Conservation (phyloP, 1,140 invertebrate genomes). For the Dendroctonus ponderosae region DNA sequence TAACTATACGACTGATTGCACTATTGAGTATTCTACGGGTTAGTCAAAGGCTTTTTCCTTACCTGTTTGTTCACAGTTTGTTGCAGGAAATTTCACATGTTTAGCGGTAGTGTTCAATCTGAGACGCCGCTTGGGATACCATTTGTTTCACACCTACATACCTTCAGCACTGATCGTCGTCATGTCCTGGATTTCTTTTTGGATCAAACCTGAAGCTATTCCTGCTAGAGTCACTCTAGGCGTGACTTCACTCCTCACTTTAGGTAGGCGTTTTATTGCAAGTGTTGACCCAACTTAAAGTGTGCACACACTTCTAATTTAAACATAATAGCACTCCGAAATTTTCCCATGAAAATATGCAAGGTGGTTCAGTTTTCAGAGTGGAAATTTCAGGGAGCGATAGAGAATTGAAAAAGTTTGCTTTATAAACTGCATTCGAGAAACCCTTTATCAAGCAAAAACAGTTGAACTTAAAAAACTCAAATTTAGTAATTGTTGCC, state of each 20-base stretch:
- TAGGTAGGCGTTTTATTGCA: constrained; percentile 56
- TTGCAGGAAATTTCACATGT: constrained; percentile 81
- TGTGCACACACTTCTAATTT: too few relatives aligned
- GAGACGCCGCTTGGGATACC: constrained; percentile 78
- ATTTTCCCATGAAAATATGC: too few relatives aligned
- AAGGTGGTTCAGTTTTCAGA: too few relatives aligned
- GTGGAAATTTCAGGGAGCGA: too few relatives aligned
- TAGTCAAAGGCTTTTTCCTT: constrained; percentile 29
- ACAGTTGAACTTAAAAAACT: too few relatives aligned
- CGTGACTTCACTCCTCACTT: constrained; percentile 78
- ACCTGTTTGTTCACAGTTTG: neutral
- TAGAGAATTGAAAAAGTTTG: too few relatives aligned
- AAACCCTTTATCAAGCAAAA: too few relatives aligned
- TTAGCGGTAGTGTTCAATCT: constrained; percentile 83
- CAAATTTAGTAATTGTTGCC: too few relatives aligned
- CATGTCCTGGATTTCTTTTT: constrained; percentile 92
- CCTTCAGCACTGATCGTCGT: constrained; percentile 86
- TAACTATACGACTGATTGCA: constrained; percentile 85
- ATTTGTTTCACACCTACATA: constrained; percentile 88
- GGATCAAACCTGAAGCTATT: constrained; percentile 89
- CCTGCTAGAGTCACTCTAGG: constrained; percentile 78
- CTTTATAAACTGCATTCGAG: too few relatives aligned
- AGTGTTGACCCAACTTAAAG: too few relatives aligned
- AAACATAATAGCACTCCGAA: too few relatives aligned
- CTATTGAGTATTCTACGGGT: constrained; percentile 85